Percentiles rank a stretch among this genome's conserved stretches.
These are phyloP conservation scores for human DNA, from an alignment of 2,113 vertebrate genomes.

Conservation along the genomic window DNA sequence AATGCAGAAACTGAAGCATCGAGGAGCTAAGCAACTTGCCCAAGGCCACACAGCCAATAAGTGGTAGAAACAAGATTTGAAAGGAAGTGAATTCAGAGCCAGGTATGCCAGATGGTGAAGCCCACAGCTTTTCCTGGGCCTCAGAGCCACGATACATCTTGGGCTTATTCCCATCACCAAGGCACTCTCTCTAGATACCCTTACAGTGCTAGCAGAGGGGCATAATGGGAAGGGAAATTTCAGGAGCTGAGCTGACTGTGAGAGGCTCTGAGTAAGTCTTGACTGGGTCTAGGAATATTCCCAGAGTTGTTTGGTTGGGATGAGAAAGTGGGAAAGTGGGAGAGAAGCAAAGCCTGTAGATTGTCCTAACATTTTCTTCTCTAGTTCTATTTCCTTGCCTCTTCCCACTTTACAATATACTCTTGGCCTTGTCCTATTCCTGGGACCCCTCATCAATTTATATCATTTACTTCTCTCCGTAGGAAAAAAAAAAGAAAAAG, in stretches of 20 bases:
- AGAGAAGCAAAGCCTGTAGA: not conserved
- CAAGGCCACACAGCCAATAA: not conserved
- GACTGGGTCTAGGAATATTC: not conserved
- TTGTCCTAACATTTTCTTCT: not conserved
- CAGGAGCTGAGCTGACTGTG: not conserved
- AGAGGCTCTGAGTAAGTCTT: too few species aligned
- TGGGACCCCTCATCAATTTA: not conserved
- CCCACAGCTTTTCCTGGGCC: not conserved
- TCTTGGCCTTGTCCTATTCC: not conserved
- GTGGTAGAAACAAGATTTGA: not conserved
- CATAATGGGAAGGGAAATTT: not conserved
- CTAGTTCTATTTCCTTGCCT: not conserved
- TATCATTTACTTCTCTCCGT: not conserved
- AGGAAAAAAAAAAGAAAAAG: not conserved
- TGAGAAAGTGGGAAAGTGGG: not conserved
- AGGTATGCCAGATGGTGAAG: not conserved
- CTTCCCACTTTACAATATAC: not conserved
- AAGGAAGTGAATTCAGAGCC: not conserved
- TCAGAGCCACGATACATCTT: not conserved
- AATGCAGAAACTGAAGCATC: not conserved
- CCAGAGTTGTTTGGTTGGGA: not conserved
- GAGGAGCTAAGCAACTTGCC: not conserved
- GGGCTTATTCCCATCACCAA: not conserved
- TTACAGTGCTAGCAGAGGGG: not conserved
- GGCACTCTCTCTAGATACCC: not conserved